Evolutionary conservation across 2,113 vertebrate species (phyloP).

Genomic region (Ailuropoda melanoleuca): DNA sequence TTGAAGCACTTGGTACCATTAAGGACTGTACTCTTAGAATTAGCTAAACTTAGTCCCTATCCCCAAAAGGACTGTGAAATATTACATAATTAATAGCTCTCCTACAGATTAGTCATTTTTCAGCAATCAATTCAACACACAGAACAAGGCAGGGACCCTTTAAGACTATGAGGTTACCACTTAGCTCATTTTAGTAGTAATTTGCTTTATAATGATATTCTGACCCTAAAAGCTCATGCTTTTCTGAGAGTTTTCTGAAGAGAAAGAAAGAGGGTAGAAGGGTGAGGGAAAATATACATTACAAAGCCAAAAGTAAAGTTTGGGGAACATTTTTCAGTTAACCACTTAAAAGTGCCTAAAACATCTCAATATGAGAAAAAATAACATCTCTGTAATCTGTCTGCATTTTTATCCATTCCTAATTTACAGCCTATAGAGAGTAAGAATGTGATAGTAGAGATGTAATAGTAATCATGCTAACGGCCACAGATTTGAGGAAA

Average conservation of each 20-base stretch:
- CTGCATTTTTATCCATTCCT: conserved; percentile 66
- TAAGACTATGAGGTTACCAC: neutral
- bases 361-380: conserved; percentile 43
- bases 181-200: neutral
- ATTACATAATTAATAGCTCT: neutral
- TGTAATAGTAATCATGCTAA: conserved; percentile 56
- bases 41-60: neutral
- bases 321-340: conserved; percentile 30
- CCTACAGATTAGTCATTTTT: neutral
- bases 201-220: neutral
- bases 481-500: conserved; percentile 61
- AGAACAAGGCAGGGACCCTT: neutral
- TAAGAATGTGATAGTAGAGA: conserved; percentile 50
- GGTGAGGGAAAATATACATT: neutral
- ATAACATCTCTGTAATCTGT: conserved; percentile 29
- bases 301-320: neutral
- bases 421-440: conserved; percentile 61
- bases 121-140: neutral
- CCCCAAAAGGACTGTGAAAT: neutral
- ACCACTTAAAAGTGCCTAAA: conserved; percentile 57
- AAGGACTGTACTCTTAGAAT: neutral
- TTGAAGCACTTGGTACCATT: neutral
- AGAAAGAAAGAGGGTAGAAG: neutral
- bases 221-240: neutral
- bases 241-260: neutral